Percentiles rank a stretch among this genome's conserved stretches.
These are phyloP conservation scores for Ivindomyrus marchei DNA, from an alignment of 2,113 vertebrate species.

Conservation along the genomic window DNA sequence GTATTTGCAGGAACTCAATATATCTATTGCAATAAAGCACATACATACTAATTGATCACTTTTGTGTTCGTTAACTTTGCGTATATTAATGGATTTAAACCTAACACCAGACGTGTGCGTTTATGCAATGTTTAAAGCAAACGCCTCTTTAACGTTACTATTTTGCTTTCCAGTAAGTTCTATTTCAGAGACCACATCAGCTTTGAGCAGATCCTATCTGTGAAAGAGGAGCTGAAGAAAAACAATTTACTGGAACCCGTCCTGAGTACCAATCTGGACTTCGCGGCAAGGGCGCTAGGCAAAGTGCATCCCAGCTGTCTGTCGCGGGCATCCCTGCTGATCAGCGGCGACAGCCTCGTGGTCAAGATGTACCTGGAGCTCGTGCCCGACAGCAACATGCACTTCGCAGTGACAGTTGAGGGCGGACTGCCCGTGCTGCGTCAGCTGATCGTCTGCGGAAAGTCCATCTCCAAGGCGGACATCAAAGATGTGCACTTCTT, in stretches of 20 bases:
- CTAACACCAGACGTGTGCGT: background rate
- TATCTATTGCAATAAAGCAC: background rate
- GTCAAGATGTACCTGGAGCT: conserved; percentile 18
- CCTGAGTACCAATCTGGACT: conserved; percentile 28
- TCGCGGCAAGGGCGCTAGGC: conserved; percentile 24
- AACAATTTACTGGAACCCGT: conserved; percentile 28
- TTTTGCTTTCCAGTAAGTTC: conserved; percentile 14
- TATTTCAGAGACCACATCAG: conserved; percentile 21
- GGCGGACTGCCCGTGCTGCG: conserved; percentile 22
- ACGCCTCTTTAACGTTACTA: background rate
- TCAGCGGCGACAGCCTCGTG: conserved; percentile 26
- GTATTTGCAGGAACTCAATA: background rate
- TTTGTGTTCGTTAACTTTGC: background rate
- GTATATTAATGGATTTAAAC: background rate
- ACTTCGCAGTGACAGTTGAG: conserved; percentile 13
- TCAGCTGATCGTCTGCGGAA: conserved; percentile 23
- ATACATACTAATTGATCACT: background rate
- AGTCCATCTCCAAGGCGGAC: background rate
- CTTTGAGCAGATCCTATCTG: conserved; percentile 24
- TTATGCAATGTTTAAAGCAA: background rate
- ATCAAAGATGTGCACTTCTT: conserved; percentile 28
- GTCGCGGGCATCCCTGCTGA: conserved; percentile 16
- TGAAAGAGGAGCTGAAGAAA: conserved; percentile 26
- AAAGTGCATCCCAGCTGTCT: conserved; percentile 23
- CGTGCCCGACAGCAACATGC: conserved; percentile 7